phyloP scores from a whole-genome alignment of 2,888 invertebrate species.

The Lasioglossum pauxillum region DNA sequence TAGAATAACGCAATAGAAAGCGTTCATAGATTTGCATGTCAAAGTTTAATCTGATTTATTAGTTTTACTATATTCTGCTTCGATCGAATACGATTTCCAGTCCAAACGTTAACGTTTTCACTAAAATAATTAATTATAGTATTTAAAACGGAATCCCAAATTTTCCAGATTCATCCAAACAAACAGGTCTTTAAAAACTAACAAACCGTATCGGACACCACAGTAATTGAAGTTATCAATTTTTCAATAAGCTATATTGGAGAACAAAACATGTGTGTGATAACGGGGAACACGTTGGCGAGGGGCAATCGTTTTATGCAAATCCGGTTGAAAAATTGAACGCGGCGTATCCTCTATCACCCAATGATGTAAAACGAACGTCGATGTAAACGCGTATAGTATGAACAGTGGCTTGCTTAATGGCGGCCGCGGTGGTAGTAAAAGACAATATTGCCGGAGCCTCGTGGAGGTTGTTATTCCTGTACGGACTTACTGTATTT shows the following conservation, averaged over 20 bases:
- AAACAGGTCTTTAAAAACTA: background rate
- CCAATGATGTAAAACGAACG: conserved; percentile 15
- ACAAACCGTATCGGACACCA: background rate
- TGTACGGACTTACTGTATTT: conserved; percentile 53
- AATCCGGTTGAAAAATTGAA: conserved; percentile 28
- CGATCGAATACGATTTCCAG: background rate
- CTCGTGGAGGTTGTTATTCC: conserved; percentile 45
- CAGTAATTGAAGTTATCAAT: background rate
- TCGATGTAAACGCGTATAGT: conserved; percentile 20
- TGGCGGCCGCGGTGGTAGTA: conserved; percentile 30
- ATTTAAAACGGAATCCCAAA: background rate
- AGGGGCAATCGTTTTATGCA: background rate
- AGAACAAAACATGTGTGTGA: background rate
- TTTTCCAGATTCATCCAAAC: background rate
- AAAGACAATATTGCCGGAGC: conserved; percentile 58
- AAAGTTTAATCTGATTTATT: background rate
- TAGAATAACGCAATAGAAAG: background rate
- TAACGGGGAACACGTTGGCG: background rate
- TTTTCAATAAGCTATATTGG: background rate
- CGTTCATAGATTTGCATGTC: background rate
- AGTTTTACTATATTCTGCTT: background rate
- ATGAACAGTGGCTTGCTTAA: conserved; percentile 45
- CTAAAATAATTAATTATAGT: background rate
- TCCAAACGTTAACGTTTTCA: background rate
- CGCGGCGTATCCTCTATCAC: conserved; percentile 19